Evolutionary conservation across 2,888 invertebrate species (phyloP).

Genomic region (Amiota mariae): DNA sequence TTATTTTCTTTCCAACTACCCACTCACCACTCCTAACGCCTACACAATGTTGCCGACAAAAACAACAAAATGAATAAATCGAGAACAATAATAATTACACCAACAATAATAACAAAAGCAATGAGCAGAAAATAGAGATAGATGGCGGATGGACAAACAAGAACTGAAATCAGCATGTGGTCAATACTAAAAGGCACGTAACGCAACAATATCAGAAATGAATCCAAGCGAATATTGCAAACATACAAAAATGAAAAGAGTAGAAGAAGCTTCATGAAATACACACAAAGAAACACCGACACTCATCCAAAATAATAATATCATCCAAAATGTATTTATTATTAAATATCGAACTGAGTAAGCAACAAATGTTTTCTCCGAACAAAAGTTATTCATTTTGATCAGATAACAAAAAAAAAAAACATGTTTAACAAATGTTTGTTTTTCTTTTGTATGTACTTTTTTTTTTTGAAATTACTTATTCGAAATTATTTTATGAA

Average conservation of each 20-base stretch:
- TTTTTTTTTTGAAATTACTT: not conserved
- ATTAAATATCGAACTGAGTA: not conserved
- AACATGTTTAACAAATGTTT: slow-evolving; percentile 27
- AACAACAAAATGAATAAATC: not conserved
- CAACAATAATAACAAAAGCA: slow-evolving; percentile 10
- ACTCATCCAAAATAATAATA: not conserved
- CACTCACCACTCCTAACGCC: not conserved
- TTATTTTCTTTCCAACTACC: not conserved
- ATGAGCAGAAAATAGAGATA: not conserved
- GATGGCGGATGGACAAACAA: slow-evolving; percentile 2
- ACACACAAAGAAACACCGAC: not conserved
- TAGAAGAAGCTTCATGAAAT: not conserved
- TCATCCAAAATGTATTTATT: not conserved
- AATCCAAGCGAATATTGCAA: slow-evolving; percentile 18
- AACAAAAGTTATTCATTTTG: not conserved
- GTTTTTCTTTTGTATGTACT: not conserved
- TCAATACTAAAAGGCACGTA: slow-evolving; percentile 6
- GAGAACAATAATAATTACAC: not conserved
- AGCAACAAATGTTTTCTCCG: slow-evolving; percentile 15
- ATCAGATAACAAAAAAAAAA: slow-evolving; percentile 1
- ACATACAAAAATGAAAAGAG: not conserved
- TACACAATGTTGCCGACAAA: not conserved
- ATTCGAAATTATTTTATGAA: not conserved
- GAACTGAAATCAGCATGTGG: not conserved
- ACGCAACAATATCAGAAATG: not conserved